These are phyloP conservation scores for Araneus ventricosus DNA, from an alignment of 1,140 invertebrate genomes.

Conservation along the genomic window DNA sequence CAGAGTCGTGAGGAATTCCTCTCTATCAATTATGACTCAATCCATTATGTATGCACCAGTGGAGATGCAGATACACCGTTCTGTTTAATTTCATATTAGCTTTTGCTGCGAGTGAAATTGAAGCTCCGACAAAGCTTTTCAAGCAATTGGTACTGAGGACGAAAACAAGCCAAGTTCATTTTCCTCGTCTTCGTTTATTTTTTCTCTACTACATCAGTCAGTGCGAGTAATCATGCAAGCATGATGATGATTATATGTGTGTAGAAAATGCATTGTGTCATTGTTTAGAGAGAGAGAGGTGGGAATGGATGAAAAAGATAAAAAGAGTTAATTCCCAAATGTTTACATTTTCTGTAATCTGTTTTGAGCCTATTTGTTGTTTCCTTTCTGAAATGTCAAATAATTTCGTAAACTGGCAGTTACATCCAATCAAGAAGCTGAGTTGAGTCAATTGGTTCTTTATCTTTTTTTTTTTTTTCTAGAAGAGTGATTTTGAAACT, in stretches of 20 bases:
- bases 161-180: not conserved
- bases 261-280: not conserved
- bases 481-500: not conserved
- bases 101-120: not conserved
- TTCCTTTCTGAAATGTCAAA: not conserved
- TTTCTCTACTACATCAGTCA: not conserved
- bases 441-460: not conserved
- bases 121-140: not conserved
- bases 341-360: not conserved
- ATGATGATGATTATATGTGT: not conserved
- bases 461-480: not conserved
- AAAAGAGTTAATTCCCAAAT: not conserved
- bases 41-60: conserved; percentile 54
- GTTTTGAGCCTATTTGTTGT: not conserved
- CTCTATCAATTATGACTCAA: conserved; percentile 70
- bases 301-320: not conserved
- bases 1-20: conserved; percentile 15
- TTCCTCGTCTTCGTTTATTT: not conserved
- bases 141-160: not conserved
- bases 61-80: conserved; percentile 7
- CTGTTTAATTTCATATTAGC: conserved; percentile 69
- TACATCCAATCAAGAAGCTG: not conserved
- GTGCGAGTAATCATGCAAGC: not conserved
- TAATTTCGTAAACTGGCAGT: not conserved
- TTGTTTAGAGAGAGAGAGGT: not conserved